Conservation (phyloP, 2,113 vertebrate species). For the Orycteropus afer region DNA sequence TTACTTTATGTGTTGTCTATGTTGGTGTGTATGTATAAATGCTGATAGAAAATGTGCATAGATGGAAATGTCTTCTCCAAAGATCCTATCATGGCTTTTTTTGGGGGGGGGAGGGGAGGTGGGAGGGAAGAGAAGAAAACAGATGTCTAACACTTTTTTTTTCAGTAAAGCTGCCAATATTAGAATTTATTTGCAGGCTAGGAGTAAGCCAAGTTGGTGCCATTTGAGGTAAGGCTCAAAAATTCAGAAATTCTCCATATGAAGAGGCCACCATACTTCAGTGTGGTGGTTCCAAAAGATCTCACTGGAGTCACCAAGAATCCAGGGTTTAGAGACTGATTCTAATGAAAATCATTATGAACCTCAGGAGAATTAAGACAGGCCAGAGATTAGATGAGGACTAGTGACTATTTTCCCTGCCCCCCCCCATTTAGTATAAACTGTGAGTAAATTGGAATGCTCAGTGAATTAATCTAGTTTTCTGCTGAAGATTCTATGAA, state of each 20-base stretch:
- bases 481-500: not conserved
- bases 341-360: not conserved
- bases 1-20: not conserved
- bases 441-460: not conserved
- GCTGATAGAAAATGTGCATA: not conserved
- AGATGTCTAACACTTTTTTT: not conserved
- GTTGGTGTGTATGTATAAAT: not conserved
- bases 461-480: not conserved
- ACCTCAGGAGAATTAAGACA: not conserved
- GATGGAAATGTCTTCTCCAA: not conserved
- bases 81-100: not conserved
- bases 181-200: not conserved
- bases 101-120: no score
- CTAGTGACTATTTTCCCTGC: no score
- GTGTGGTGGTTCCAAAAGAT: not conserved
- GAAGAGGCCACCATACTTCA: fast-evolving
- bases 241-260: not conserved
- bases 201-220: not conserved
- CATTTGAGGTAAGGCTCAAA: not conserved
- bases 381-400: not conserved
- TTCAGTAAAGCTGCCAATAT: not conserved
- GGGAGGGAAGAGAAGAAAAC: constrained; percentile 3
- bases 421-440: not conserved
- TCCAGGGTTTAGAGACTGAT: not conserved
- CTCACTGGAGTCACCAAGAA: fast-evolving